phyloP scores from a whole-genome alignment of 2,797 vertebrate species.

The Gobio occitaniae region DNA sequence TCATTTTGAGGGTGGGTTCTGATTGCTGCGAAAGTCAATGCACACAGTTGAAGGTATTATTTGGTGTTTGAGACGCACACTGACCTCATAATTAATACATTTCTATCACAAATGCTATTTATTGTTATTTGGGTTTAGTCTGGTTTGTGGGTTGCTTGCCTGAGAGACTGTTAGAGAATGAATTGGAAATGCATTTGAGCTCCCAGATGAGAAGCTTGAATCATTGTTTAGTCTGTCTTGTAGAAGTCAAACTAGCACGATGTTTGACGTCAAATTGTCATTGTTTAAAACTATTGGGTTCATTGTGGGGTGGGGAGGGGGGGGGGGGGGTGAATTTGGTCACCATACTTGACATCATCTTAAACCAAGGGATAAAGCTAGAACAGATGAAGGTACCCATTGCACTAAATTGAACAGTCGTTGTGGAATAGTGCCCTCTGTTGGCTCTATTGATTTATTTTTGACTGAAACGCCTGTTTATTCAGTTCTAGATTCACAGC shows the following conservation, averaged over 20 bases:
- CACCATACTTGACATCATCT: constrained; percentile 18
- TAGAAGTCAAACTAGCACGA: constrained; percentile 3
- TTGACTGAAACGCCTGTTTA: constrained; percentile 11
- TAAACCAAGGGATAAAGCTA: constrained; percentile 23
- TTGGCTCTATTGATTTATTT: constrained; percentile 33
- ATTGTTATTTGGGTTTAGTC: constrained; percentile 21
- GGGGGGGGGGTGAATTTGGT: constrained; percentile 1
- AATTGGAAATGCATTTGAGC: constrained; percentile 32
- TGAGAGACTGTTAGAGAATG: constrained; percentile 26
- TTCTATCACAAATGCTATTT: constrained; percentile 37
- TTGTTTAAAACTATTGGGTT: neutral
- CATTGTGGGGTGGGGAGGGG: neutral
- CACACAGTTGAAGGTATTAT: constrained; percentile 35
- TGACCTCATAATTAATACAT: constrained; percentile 47
- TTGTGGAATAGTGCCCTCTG: constrained; percentile 38
- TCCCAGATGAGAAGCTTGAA: constrained; percentile 3
- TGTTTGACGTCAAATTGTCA: constrained; percentile 7
- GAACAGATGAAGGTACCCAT: constrained; percentile 50
- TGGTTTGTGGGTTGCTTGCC: constrained; percentile 19
- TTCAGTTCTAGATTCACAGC: constrained; percentile 37
- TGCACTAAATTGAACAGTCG: constrained; percentile 52
- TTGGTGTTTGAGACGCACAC: constrained; percentile 27
- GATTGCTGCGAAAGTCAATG: constrained; percentile 21
- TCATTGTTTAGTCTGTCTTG: neutral
- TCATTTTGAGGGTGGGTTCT: constrained; percentile 6